Evolutionary conservation across 1,140 invertebrate species (phyloP).

Genomic region (Aphelenchoides fujianensis): DNA sequence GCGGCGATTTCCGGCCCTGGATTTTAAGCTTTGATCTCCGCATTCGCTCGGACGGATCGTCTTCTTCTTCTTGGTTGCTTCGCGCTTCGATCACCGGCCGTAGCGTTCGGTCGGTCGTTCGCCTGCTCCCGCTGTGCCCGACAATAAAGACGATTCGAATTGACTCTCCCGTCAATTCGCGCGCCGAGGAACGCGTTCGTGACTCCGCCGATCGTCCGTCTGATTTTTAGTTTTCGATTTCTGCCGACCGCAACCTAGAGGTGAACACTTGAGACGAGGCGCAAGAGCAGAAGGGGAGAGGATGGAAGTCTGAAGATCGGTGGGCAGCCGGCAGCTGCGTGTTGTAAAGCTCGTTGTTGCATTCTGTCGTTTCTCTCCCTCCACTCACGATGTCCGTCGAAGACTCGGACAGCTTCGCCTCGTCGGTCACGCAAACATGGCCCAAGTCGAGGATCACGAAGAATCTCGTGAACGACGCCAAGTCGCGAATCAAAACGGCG

Average conservation of each 20-base stretch:
- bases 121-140: neutral
- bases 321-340: too few relatives aligned
- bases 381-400: neutral
- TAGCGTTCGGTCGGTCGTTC: too few relatives aligned
- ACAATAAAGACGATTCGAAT: neutral
- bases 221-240: constrained; percentile 4
- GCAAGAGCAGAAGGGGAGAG: neutral
- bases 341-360: too few relatives aligned
- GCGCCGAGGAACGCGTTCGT: neutral
- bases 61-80: too few relatives aligned
- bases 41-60: too few relatives aligned
- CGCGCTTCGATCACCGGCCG: too few relatives aligned
- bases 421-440: constrained; percentile 4
- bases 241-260: neutral
- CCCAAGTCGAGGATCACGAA: neutral
- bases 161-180: too few relatives aligned
- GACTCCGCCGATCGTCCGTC: neutral
- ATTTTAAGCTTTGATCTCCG: too few relatives aligned
- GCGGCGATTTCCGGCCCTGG: too few relatives aligned
- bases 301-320: neutral
- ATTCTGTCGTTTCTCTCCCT: too few relatives aligned
- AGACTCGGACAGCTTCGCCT: neutral
- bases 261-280: neutral
- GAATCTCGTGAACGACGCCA: neutral
- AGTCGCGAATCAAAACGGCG: neutral